Conservation (phyloP, 2,888 invertebrate genomes). For the Carabus problematicus region DNA sequence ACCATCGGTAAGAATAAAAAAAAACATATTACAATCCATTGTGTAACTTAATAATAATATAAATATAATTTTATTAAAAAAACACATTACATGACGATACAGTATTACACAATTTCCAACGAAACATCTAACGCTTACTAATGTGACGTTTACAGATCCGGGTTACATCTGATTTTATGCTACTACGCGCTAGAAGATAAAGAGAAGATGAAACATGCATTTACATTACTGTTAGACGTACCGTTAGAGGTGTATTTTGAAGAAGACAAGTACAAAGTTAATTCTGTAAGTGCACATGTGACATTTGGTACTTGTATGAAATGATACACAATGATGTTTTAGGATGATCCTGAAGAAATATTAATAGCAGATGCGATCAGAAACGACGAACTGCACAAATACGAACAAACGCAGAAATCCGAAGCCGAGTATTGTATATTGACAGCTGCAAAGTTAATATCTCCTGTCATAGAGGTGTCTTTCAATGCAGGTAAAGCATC, state of each 20-base stretch:
- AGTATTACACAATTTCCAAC: too few species aligned
- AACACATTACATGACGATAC: too few species aligned
- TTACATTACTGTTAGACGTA: slow-evolving; percentile 87
- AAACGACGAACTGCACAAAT: slow-evolving; percentile 76
- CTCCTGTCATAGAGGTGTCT: slow-evolving; percentile 78
- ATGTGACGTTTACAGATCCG: slow-evolving; percentile 57
- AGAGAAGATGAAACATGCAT: slow-evolving; percentile 92
- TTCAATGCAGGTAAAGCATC: slow-evolving; percentile 67
- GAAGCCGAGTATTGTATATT: slow-evolving; percentile 84
- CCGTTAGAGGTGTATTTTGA: slow-evolving; percentile 85
- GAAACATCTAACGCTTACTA: neutral
- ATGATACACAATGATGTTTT: slow-evolving; percentile 27
- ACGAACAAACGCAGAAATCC: slow-evolving; percentile 73
- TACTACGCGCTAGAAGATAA: slow-evolving; percentile 89
- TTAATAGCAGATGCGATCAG: slow-evolving; percentile 70
- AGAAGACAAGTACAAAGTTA: slow-evolving; percentile 51
- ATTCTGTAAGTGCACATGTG: slow-evolving; percentile 21
- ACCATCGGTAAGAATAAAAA: slow-evolving; percentile 79
- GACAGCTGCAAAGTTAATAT: slow-evolving; percentile 87
- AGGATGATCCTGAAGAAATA: slow-evolving; percentile 58
- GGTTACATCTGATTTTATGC: slow-evolving; percentile 88
- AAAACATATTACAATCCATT: too few species aligned
- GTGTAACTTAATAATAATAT: slow-evolving; percentile 67
- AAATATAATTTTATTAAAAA: slow-evolving; percentile 17
- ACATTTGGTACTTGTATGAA: neutral